Evolutionary conservation across 2,888 invertebrate species (phyloP).

Genomic region (Lissocephala sabroskyi): DNA sequence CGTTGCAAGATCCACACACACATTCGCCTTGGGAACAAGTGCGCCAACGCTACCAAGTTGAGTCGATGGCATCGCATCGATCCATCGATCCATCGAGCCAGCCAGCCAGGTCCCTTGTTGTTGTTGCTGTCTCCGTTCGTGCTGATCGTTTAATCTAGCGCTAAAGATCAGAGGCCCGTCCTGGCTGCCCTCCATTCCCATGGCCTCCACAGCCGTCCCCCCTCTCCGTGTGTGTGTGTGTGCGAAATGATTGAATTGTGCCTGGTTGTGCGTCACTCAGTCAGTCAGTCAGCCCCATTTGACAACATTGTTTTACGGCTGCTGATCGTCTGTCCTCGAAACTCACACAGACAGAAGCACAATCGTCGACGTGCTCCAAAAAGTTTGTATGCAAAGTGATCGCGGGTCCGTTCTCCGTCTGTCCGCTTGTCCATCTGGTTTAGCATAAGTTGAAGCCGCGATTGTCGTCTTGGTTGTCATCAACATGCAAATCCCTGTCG

Average conservation of each 20-base stretch:
- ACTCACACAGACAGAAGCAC: background rate
- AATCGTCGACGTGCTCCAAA: background rate
- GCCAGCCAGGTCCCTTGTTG: too few species aligned
- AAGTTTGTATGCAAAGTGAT: conserved; percentile 53
- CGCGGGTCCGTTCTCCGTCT: conserved; percentile 1
- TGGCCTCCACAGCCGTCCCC: background rate
- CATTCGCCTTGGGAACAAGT: conserved; percentile 18
- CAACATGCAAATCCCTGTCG: conserved; percentile 36
- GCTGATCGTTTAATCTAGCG: conserved; percentile 68
- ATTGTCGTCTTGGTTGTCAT: too few species aligned
- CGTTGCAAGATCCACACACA: conserved; percentile 36
- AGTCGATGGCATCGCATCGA: conserved; percentile 13
- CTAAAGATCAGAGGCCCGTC: conserved; percentile 51
- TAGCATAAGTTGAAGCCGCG: conserved; percentile 46
- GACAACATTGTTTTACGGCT: conserved; percentile 28
- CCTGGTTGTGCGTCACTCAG: conserved; percentile 38
- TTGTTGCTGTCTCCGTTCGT: conserved; percentile 40
- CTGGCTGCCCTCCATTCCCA: background rate
- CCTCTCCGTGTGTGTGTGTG: background rate
- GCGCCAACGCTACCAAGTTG: background rate
- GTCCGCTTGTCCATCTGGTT: conserved; percentile 17
- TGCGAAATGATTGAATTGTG: conserved; percentile 67
- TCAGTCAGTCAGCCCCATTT: conserved; percentile 6
- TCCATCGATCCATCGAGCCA: background rate
- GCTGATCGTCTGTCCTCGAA: conserved; percentile 7